These are phyloP conservation scores for Parapristionchus giblindavisi DNA, from an alignment of 2,888 invertebrate genomes.

Conservation along the genomic window DNA sequence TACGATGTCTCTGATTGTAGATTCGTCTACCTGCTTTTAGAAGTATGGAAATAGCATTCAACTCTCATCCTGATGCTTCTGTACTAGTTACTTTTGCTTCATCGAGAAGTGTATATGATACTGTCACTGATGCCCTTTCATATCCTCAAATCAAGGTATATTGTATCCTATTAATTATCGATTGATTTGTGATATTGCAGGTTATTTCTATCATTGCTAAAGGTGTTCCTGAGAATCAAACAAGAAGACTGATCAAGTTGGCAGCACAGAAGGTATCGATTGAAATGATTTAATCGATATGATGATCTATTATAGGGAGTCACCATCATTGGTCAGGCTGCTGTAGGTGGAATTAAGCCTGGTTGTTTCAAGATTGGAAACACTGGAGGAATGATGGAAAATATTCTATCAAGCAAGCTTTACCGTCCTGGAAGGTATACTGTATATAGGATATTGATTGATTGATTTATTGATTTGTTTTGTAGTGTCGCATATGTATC, in stretches of 20 bases:
- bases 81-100: conserved; percentile 96
- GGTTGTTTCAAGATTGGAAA: conserved; percentile 97
- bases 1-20: no score
- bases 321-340: conserved; percentile 81
- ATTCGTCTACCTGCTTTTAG: conserved; percentile 82
- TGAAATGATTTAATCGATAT: neutral
- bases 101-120: conserved; percentile 93
- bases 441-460: neutral
- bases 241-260: conserved; percentile 83
- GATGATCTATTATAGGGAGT: conserved; percentile 76
- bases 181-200: conserved; percentile 72
- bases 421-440: conserved; percentile 84
- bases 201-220: conserved; percentile 98
- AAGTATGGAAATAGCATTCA: conserved; percentile 94
- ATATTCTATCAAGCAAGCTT: conserved; percentile 93
- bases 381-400: conserved; percentile 99
- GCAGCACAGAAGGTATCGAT: conserved; percentile 35
- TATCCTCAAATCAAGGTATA: conserved; percentile 79
- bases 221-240: conserved; percentile 98
- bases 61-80: conserved; percentile 91
- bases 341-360: conserved; percentile 93
- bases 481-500: conserved; percentile 95
- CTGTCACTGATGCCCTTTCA: conserved; percentile 90
- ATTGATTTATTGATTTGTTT: conserved; percentile 45
- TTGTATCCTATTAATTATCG: conserved; percentile 79